Evolutionary conservation across 2,113 vertebrate genomes (phyloP), one percentile per base, ranked within the genome.

Genomic region (Cinclus mexicanus): DNA sequence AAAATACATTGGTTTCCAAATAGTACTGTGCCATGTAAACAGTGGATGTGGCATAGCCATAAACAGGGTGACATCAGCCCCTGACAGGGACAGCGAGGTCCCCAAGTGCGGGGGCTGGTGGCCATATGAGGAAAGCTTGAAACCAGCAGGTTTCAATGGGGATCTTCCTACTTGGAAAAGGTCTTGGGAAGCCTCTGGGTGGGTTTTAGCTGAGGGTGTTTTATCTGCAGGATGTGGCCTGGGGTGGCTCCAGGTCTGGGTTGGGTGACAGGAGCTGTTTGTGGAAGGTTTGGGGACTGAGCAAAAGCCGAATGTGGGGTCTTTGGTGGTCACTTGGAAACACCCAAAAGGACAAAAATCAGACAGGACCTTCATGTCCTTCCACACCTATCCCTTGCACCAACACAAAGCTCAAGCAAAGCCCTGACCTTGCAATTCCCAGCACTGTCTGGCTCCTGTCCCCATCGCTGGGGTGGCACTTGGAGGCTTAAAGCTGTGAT

Each of bases 1-100:
- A 94, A 97, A 96, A 96, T 94, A 92, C 9, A 3, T 33, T n/a
- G 83, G 76, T 77, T 91, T 90, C 85, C 92, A 93, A 86, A 92
- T 12, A 26, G 52, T 14, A 72, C 93, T 61, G 92, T 89, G 69
- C 89, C 87, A 3, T 89, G 95, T 88, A 95, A 86, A 91, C 95
- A 87, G 68, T 33, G 92, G 85, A 52, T 52, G 50, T 4, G 1
- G 87, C 78, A 52, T 33, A 35, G 74, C 44, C 39, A 2, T 83
- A 28, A 78, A n/a, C 67, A 84, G 89, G 92, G 92, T 85, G 87
- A 71, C 68, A 82, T 68, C 89, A 83, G 8, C 81, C 71, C 2
- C 6, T 49, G 89, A 55, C 24, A 2, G 83, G 65, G 42, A 41
- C 28, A 41, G 50, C 19, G 23, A 23, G 0, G 19, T 50, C 60